Conservation (phyloP, 2,888 invertebrate species). For the Apamea sordens region DNA sequence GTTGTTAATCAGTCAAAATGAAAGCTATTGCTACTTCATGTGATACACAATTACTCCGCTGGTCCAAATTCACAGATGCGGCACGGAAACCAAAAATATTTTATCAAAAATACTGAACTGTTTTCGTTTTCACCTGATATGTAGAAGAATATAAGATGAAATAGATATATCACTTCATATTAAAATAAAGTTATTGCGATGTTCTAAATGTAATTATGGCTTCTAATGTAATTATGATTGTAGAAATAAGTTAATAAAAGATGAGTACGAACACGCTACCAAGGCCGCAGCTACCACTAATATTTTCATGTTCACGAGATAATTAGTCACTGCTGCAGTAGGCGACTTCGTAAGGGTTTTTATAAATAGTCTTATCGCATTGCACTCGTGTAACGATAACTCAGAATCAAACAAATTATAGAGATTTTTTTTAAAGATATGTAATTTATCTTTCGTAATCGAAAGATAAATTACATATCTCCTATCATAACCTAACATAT, state of each 20-base stretch:
- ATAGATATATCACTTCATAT: background rate
- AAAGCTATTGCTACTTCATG: background rate
- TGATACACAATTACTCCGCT: background rate
- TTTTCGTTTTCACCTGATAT: background rate
- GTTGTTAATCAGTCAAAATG: background rate
- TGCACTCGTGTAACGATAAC: background rate
- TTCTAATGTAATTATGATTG: no score
- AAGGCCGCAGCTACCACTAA: slow-evolving; percentile 70
- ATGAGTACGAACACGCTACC: slow-evolving; percentile 71
- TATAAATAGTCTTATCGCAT: slow-evolving; percentile 42
- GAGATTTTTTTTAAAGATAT: slow-evolving; percentile 13
- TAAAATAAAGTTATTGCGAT: background rate
- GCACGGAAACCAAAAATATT: background rate
- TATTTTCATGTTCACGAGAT: slow-evolving; percentile 70
- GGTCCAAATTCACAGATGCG: no score
- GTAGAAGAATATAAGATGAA: background rate
- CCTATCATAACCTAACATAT: no score
- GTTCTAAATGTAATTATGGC: no score
- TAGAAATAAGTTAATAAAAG: background rate
- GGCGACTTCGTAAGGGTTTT: slow-evolving; percentile 4
- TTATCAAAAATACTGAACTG: background rate
- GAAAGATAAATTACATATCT: no score
- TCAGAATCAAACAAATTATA: background rate
- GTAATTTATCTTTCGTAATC: slow-evolving; percentile 16
- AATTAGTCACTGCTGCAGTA: background rate